Base-by-base conservation (phyloP, 2,888 invertebrate genomes). In the Bombyx huttoni region DNA sequence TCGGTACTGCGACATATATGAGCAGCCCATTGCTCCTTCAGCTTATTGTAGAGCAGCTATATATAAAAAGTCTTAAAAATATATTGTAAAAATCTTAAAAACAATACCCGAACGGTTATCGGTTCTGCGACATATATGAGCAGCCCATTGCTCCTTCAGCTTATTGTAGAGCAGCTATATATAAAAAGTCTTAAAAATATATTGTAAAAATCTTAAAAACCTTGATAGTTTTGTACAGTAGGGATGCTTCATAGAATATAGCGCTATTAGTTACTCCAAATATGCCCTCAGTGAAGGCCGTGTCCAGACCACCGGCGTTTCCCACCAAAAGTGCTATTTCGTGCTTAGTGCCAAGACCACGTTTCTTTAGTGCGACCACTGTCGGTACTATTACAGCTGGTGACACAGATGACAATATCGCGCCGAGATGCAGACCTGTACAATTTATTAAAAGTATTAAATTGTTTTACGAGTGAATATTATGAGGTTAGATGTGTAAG, bases 381-480 rank as follows among this genome's bases (percentile, higher is more conserved):
- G 95, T 95, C 0, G 98, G 98, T 1, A 98, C 98, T 7, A 98
- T 94, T 5, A 99, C 96, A 1, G 98, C 98, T 5, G 98, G 98
- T 0, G 98, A 97, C 1, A 99, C 98, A 2, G 98, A 98, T 0
- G 97, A 94, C 52, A 97, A 89, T 51, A 96, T 93, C 51, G 94
- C 91, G 8, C 97, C 97, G 40, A 97, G 88, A 58, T 97, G 91
- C 53, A 96, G 89, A 46, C 91, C 91, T 91, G 65, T 3, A 24
- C 24, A 24, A 24, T 24, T 24, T 24, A 3, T 24, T 1, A 2
- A 24, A 1, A 24, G 5, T 24, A 24, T 24, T 24, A 24, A 24
- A 24, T 24, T 24, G 5, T 24, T n/a, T 24, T 24, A 24, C 24
- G 24, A 24, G 24, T 24, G 3, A 24, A 5, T 24, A 5, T 24